Evolutionary conservation across 2,888 invertebrate genomes (phyloP).

Genomic region (Cantharis nigra): DNA sequence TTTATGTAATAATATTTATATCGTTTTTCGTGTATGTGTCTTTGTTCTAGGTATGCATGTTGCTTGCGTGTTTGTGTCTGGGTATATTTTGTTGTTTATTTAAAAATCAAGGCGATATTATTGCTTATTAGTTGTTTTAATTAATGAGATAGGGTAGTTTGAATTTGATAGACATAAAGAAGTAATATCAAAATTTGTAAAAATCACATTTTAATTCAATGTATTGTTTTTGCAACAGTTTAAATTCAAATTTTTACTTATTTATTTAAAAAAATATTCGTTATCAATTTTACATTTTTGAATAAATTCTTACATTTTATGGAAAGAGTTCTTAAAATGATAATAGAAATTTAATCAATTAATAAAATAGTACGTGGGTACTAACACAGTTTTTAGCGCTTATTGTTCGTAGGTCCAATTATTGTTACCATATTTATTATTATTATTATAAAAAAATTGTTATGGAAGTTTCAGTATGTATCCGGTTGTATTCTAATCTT

Average conservation of each 20-base stretch:
- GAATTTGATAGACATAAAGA: slow-evolving; percentile 23
- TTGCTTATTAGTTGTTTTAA: slow-evolving; percentile 27
- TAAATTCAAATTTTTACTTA: slow-evolving; percentile 3
- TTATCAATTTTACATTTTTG: neutral
- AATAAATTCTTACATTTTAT: slow-evolving; percentile 2
- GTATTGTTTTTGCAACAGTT: slow-evolving; percentile 8
- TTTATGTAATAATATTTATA: neutral
- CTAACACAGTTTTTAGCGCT: neutral
- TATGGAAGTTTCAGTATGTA: neutral
- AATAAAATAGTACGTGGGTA: neutral
- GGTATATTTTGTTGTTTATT: neutral
- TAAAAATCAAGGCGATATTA: slow-evolving; percentile 24
- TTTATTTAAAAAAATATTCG: neutral
- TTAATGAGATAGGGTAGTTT: slow-evolving; percentile 19
- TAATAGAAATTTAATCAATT: slow-evolving; percentile 1
- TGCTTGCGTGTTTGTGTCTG: neutral
- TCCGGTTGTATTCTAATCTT: neutral
- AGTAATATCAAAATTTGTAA: slow-evolving; percentile 14
- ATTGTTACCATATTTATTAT: neutral
- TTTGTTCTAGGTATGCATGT: slow-evolving; percentile 7
- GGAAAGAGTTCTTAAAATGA: neutral
- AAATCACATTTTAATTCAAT: neutral
- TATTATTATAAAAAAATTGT: neutral
- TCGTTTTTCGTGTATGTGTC: neutral
- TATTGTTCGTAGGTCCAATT: neutral